Base-by-base conservation (phyloP, 2,888 invertebrate species). In the Meloe dianella region DNA sequence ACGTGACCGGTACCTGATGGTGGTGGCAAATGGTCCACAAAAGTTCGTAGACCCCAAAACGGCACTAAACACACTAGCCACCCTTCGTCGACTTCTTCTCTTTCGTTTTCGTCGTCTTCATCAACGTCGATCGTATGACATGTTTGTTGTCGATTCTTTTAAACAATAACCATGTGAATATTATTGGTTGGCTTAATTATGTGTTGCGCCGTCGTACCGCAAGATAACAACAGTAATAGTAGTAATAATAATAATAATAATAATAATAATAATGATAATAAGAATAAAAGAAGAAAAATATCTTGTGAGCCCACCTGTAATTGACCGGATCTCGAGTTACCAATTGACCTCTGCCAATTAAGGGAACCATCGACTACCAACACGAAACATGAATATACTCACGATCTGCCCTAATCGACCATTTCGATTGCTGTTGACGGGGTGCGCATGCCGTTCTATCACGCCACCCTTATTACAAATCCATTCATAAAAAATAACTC, bases 31-130 rank as follows among this genome's bases (percentile, higher is more conserved):
- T 65, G 68, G 63, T 65, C 59, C 59, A 58, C 60, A 59, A 54
- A 69, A 69, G 69, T 69, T 69, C 69, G 64, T 64, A 66, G 69
- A 69, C 69, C 69, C 69, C 66, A 66, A 66, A 69, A 61, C 61
- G 60, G 58, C 66, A 69, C 69, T 64, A 66, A 61, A 61, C 68
- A 69, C 69, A 69, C 69, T 66, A 56, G 12, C 54, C 22, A 54
- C 54, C 54, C 54, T 54, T 54, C 24, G 24, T 51, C 22, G 1
- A 3, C 20, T 2, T 47, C 20, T 1, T 3, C 27, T 4, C 2
- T 27, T 4, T 4, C 17, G 41, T 41, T 5, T n/a, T 41, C 5
- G 41, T 41, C 41, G 5, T 41, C 22, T 51, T 51, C 20, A 22
- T 12, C 63, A 57, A 38, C 58, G 58, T 63, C 57, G 65, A 66